Evolutionary conservation across 2,888 invertebrate species (phyloP), one percentile per base, ranked within the genome.

Genomic region (Brachylomia viminalis): DNA sequence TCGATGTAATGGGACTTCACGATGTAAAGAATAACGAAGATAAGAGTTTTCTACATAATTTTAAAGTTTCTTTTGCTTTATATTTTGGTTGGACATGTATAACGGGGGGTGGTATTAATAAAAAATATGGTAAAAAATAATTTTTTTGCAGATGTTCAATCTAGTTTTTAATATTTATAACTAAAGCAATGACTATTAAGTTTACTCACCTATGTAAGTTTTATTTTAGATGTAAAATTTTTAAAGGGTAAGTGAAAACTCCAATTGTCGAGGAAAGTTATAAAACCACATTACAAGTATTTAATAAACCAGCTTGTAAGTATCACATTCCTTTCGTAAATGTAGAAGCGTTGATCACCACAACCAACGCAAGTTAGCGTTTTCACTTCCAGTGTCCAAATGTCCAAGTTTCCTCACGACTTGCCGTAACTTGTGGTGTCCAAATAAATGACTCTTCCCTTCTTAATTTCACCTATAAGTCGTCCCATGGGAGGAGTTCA

Each of bases 401-500:
- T 59, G 59, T 23, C 45, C 15, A 52, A 45, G 23, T 33, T n/a
- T 7, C 11, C 38, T 17, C 56, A 56, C 17, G 23, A 62, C 52
- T 58, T 7, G 15, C 47, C 52, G 13, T 65, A 54, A 58, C 45
- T 83, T 52, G 38, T 38, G 64, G 83, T 83, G 23, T 59, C 15
- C 17, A 54, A 65, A 80, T 54, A 59, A 65, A 69, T 77, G 33
- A 79, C 47, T 47, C 20, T 58, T 47, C 64, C 49, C 47, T 59
- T 65, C 69, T 45, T 68, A 77, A 77, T 79, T 76, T 38, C n/a
- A 61, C 30, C 54, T 30, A 83, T 80, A 83, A 83, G 79, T 83
- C 54, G 20, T 47, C 58, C 69, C 54, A 83, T 59, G 59, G 69
- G 42, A 62, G 20, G 11, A 54, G 73, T 73, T 11, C 13, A 69